Conservation (phyloP, 1,140 invertebrate genomes). For the Sarcophaga peregrina region DNA sequence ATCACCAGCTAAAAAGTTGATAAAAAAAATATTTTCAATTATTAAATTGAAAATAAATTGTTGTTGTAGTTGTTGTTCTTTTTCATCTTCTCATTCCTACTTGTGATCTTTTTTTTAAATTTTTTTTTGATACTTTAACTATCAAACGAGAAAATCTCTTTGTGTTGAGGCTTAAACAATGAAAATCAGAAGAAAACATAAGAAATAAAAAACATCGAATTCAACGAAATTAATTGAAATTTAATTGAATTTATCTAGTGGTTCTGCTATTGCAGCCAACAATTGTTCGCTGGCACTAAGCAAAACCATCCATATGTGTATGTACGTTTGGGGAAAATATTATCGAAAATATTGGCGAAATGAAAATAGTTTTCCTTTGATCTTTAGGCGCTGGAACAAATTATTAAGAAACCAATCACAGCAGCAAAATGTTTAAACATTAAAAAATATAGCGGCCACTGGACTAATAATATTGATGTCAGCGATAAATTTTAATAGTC, state of each 20-base stretch:
- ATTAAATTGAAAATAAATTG: neutral
- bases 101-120: neutral
- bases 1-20: neutral
- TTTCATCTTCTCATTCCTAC: neutral
- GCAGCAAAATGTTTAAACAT: neutral
- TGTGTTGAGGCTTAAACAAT: slow-evolving; percentile 51
- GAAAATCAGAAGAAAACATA: neutral
- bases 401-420: neutral
- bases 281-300: neutral
- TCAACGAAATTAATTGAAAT: slow-evolving; percentile 60
- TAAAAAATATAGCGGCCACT: neutral
- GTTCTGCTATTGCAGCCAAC: neutral
- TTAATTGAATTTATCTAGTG: slow-evolving; percentile 64
- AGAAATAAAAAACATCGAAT: slow-evolving; percentile 51
- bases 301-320: neutral
- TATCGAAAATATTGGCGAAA: slow-evolving; percentile 1
- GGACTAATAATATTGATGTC: neutral
- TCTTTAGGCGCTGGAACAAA: neutral
- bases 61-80: too few species aligned
- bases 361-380: neutral
- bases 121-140: slow-evolving; percentile 36
- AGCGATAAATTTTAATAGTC: neutral
- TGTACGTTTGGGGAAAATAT: too few species aligned
- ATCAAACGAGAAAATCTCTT: slow-evolving; percentile 65
- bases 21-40: neutral